Evolutionary conservation across 2,888 invertebrate species (phyloP).

Genomic region (Drosophila picticornis): DNA sequence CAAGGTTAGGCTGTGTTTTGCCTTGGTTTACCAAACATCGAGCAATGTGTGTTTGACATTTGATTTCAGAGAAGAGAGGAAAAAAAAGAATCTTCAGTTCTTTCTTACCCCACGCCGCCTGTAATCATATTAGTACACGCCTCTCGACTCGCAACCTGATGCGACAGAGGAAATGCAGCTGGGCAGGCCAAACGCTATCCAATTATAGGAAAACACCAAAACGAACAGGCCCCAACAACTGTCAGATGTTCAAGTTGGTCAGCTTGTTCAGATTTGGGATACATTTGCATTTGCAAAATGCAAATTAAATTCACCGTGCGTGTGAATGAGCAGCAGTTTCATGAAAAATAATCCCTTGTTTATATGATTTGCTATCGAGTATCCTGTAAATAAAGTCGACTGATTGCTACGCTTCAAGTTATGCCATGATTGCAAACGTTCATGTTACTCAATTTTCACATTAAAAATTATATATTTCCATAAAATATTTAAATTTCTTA

Average conservation of each 20-base stretch:
- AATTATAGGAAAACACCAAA: constrained; percentile 72
- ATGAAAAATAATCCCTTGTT: background rate
- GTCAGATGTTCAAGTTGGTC: constrained; percentile 56
- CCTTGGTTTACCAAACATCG: constrained; percentile 57
- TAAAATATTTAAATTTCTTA: background rate
- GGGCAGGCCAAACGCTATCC: constrained; percentile 60
- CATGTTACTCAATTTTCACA: no score
- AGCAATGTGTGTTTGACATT: constrained; percentile 78
- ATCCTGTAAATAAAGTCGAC: constrained; percentile 9
- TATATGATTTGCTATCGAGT: background rate
- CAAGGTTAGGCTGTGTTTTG: constrained; percentile 71
- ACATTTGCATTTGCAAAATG: constrained; percentile 76
- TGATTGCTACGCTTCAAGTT: background rate
- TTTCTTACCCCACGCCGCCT: constrained; percentile 1
- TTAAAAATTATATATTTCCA: background rate
- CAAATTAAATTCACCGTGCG: constrained; percentile 70
- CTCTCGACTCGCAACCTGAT: constrained; percentile 26
- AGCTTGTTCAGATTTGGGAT: constrained; percentile 47
- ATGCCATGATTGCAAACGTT: background rate
- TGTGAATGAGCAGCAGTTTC: constrained; percentile 47
- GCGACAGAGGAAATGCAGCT: constrained; percentile 58
- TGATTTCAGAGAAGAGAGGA: constrained; percentile 58
- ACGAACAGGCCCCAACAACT: constrained; percentile 59
- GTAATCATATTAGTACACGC: constrained; percentile 46
- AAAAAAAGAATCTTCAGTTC: constrained; percentile 5